Evolutionary conservation across 1,140 invertebrate species (phyloP).

Genomic region (Dendrolimus punctatus): DNA sequence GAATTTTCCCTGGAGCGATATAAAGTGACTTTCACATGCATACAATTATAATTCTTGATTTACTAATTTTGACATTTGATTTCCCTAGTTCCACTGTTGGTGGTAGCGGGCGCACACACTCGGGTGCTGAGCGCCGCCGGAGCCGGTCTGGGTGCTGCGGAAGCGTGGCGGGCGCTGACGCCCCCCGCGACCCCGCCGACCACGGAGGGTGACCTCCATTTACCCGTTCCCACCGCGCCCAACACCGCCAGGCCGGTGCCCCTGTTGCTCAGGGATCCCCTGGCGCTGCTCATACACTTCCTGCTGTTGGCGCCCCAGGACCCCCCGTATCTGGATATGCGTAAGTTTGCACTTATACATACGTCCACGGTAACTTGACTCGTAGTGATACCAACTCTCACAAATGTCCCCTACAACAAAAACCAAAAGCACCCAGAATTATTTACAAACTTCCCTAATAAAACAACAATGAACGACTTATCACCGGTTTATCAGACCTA

Average conservation of each 20-base stretch:
- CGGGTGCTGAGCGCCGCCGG: constrained; percentile 60
- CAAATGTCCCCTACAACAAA: too few relatives aligned
- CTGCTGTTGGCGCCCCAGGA: constrained; percentile 87
- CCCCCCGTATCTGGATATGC: constrained; percentile 79
- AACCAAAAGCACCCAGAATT: too few relatives aligned
- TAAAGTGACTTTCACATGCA: too few relatives aligned
- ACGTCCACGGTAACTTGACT: too few relatives aligned
- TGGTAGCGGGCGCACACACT: constrained; percentile 79
- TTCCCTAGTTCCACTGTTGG: constrained; percentile 85
- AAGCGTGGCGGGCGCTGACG: constrained; percentile 62
- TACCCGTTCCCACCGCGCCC: constrained; percentile 27
- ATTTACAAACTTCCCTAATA: too few relatives aligned
- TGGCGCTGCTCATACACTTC: constrained; percentile 88
- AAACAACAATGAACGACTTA: too few relatives aligned
- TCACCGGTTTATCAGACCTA: too few relatives aligned
- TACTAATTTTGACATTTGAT: constrained; percentile 7
- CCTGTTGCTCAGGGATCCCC: constrained; percentile 87
- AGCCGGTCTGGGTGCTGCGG: constrained; percentile 34
- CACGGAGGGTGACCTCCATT: constrained; percentile 14
- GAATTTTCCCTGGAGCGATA: too few relatives aligned
- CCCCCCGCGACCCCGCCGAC: constrained; percentile 32
- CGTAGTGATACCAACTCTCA: too few relatives aligned
- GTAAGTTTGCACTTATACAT: constrained; percentile 68
- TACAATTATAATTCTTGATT: not conserved
- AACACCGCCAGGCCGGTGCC: constrained; percentile 81